Evolutionary conservation across 1,140 invertebrate genomes (phyloP), one percentile per base, ranked within the genome.

Genomic region (Lethrus apterus): DNA sequence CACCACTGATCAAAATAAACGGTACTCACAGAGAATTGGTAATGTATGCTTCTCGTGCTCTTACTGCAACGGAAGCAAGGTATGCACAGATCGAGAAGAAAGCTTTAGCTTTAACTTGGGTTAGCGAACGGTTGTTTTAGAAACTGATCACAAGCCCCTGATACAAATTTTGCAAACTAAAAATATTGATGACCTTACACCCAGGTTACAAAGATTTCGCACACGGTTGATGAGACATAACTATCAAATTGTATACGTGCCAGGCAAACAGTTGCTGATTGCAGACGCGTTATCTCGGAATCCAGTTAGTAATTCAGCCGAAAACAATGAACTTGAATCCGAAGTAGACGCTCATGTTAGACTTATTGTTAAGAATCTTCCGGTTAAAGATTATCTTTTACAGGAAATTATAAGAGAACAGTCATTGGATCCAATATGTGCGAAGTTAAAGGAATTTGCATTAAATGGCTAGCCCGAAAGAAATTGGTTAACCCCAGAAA

Each of bases 31-130:
- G 46, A 30, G 46, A 58, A 46, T 44, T 62, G 18, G 52, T 75
- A n/a, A 57, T 61, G 2, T 73, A 65, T 63, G 61, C 61, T 4
- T 67, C 60, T 4, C 50, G 59, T 34, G 47, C 54, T 4, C 45
- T 73, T 1, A 62, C 50, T 4, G 5, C 48, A 13, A 48, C 56
- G 4, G 62, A 72, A 52, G 46, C 57, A 44, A 52, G 55, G n/a
- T 72, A 71, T 48, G 53, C 60, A 10, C 62, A 68, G 41, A 69
- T 70, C 8, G 67, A 72, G 43, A 69, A 66, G 45, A 68, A 73
- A 54, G 52, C 57, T 4, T 50, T 69, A 3, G 64, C 59, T 34
- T 57, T 72, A 3, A 44, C 51, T 20, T 64, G 51, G 50, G 55
- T 50, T 9, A 54, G 44, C 35, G 48, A 62, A 41, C 56, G 57